Percentiles rank a stretch among this genome's conserved stretches.
Evolutionary conservation across 2,888 invertebrate genomes (phyloP).

Genomic region (Rotaria sp.): DNA sequence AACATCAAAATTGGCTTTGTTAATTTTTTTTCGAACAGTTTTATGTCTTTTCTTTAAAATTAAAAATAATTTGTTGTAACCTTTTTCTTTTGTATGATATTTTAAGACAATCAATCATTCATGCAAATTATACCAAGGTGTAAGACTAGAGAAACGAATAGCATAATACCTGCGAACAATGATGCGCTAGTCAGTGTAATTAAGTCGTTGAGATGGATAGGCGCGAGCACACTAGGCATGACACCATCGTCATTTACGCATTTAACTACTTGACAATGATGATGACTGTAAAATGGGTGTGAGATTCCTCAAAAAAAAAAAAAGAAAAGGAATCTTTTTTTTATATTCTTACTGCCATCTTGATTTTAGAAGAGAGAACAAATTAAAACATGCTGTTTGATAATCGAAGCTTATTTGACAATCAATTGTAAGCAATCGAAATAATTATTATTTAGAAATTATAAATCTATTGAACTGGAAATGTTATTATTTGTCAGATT

Average conservation of each 20-base stretch:
- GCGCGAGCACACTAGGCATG: neutral
- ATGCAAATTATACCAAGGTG: neutral
- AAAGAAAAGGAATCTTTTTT: neutral
- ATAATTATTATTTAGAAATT: neutral
- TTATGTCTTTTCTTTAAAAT: no score
- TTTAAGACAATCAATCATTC: neutral
- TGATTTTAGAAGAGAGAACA: neutral
- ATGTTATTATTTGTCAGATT: neutral
- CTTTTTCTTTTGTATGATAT: no score
- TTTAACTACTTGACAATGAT: conserved; percentile 5
- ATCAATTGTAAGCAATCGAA: neutral
- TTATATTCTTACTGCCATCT: neutral
- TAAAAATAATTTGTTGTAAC: no score
- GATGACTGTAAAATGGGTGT: neutral
- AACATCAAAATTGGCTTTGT: neutral
- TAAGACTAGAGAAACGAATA: neutral
- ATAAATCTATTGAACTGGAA: neutral
- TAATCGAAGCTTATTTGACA: neutral
- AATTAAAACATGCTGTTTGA: neutral
- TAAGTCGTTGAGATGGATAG: neutral
- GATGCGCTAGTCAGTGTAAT: neutral
- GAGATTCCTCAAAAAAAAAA: neutral
- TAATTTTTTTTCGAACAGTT: neutral
- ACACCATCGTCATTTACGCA: neutral
- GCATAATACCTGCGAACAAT: neutral